Evolutionary conservation across 2,797 vertebrate species (phyloP).

Genomic region (Tapera naevia): DNA sequence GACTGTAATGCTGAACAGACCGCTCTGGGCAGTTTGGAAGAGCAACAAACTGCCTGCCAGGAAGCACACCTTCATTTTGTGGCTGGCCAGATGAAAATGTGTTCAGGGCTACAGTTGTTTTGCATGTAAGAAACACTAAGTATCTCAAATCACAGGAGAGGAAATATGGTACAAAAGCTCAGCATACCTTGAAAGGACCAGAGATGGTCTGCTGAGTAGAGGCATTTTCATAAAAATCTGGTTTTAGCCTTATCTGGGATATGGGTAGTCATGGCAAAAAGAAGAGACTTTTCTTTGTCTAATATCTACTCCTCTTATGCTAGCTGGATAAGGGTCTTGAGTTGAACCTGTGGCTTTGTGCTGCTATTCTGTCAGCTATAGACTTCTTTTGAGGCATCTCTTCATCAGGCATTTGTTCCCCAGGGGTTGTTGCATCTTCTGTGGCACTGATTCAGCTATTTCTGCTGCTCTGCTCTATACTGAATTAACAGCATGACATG

Average conservation of each 20-base stretch:
- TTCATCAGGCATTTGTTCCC: background rate
- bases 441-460: background rate
- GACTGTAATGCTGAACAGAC: background rate
- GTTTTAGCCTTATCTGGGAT: background rate
- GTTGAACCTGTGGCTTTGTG: background rate
- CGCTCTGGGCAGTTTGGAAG: background rate
- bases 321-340: background rate
- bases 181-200: background rate
- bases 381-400: background rate
- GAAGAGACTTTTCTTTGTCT: background rate
- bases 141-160: background rate
- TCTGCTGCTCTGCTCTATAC: background rate
- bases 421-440: background rate
- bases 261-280: background rate
- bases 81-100: background rate
- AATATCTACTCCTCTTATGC: background rate
- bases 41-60: background rate
- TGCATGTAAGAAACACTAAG: background rate
- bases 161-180: background rate
- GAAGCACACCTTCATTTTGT: background rate
- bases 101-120: background rate
- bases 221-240: background rate
- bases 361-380: background rate
- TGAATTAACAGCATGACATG: background rate
- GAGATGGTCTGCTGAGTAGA: background rate